Evolutionary conservation across 2,113 vertebrate species (phyloP), one percentile per base, ranked within the genome.

Genomic region (Entelurus aequoreus): DNA sequence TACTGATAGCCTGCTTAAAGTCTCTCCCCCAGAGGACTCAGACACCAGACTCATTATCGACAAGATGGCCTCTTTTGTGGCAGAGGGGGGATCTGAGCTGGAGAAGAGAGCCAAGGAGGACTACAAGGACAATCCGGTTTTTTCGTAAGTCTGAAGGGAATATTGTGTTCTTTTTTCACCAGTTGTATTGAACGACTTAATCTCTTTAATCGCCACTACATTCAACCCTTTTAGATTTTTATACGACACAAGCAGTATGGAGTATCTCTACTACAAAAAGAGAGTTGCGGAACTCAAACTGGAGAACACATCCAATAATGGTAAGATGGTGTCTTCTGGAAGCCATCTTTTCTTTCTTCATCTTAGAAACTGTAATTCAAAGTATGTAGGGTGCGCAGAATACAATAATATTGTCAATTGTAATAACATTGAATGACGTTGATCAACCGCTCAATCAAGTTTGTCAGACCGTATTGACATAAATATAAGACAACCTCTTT

Each of bases 1-100:
- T 97, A 96, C 95, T 99, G 90, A 99, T 94, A 93, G 93, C 90
- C 88, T 95, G 91, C 94, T 97, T 96, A 96, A 97, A 99, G 97
- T 99, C 91, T 95, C 93, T 90, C 95, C 97, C 92, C 97, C 97
- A 98, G 95, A 96, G 94, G 95, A 97, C 86, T 78, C 88, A 65
- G 95, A 96, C 84, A 91, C 90, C 78, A 90, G 91, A 66, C 91
- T 92, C 69, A 92, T 98, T 86, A 92, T 95, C 84, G 88, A 98
- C 88, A 95, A 98, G 91, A 90, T 99, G 93, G 97, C 96, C 76
- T 88, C 89, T 63, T 97, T 97, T 87, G 92, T 99, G 81, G 95
- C 96, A 2, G 94, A 98, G 85, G 95, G 94, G 66, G 96, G 96
- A 77, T 87, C 92, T 1, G 89, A 94, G 75, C 86, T 98, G 76